Conservation (phyloP, 2,888 invertebrate species). For the Petrolisthes cinctipes region DNA sequence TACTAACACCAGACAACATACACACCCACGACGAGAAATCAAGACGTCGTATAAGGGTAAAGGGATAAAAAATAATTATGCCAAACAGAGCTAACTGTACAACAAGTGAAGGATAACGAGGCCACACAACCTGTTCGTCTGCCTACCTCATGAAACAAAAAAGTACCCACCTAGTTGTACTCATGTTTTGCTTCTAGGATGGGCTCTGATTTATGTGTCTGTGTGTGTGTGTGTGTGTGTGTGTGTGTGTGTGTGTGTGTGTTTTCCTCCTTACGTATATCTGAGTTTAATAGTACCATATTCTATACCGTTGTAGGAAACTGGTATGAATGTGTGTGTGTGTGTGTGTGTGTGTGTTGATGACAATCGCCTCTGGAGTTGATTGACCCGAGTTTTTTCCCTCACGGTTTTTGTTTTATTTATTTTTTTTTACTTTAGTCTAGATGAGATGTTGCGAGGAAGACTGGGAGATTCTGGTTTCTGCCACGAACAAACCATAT, state of each 20-base stretch:
- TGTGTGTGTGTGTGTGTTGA: neutral
- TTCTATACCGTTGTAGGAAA: neutral
- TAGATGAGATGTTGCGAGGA: neutral
- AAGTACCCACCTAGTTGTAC: too few species aligned
- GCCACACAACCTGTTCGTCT: too few species aligned
- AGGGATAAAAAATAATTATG: too few species aligned
- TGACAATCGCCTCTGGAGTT: neutral
- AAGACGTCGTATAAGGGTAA: too few species aligned
- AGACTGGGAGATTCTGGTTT: neutral
- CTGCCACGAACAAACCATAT: neutral
- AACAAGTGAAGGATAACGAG: too few species aligned
- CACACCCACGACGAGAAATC: too few species aligned
- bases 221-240: slow-evolving; percentile 7
- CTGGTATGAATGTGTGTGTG: neutral
- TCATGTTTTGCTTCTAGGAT: too few species aligned
- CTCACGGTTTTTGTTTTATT: neutral
- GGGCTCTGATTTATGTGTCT: neutral
- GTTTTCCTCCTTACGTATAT: neutral
- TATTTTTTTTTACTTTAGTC: neutral
- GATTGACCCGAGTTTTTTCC: neutral
- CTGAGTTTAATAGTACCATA: too few species aligned
- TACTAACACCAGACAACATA: too few species aligned
- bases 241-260: neutral
- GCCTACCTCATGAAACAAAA: too few species aligned
- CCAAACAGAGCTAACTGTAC: too few species aligned